Conservation (phyloP, 2,797 vertebrate species). For the Periparus ater region DNA sequence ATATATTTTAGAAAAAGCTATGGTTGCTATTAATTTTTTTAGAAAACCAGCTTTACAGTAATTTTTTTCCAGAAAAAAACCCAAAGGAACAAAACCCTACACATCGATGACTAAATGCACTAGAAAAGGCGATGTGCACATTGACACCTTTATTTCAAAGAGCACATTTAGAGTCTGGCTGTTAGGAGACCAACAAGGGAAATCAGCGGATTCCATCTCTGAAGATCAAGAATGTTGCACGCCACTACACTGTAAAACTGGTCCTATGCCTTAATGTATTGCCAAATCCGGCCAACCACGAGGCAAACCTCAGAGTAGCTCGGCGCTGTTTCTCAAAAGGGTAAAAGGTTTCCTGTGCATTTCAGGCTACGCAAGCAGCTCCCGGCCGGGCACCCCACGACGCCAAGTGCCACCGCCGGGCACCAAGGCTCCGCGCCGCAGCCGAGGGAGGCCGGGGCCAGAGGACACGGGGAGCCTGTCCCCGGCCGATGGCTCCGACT, state of each 20-base stretch:
- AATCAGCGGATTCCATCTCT: accelerated
- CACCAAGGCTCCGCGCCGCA: accelerated
- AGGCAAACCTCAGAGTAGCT: neutral
- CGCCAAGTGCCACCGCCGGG: accelerated
- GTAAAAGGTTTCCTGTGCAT: accelerated
- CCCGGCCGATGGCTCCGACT: accelerated
- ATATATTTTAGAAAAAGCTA: neutral
- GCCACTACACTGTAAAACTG: accelerated
- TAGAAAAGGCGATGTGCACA: accelerated
- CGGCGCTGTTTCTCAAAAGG: neutral
- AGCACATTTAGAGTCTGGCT: accelerated
- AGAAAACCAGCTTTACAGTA: neutral
- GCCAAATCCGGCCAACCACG: accelerated
- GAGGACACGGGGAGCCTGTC: accelerated
- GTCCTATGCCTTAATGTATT: accelerated
- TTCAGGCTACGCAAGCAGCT: neutral
- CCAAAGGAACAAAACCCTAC: neutral
- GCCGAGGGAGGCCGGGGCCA: accelerated
- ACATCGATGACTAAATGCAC: accelerated
- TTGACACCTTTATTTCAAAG: neutral
- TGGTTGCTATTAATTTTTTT: accelerated
- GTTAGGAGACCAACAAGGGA: accelerated
- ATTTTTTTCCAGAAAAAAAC: neutral
- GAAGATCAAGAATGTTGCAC: accelerated
- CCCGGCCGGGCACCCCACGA: neutral